Evolutionary conservation across 2,888 invertebrate species (phyloP).

Genomic region (Deilephila porcellus): DNA sequence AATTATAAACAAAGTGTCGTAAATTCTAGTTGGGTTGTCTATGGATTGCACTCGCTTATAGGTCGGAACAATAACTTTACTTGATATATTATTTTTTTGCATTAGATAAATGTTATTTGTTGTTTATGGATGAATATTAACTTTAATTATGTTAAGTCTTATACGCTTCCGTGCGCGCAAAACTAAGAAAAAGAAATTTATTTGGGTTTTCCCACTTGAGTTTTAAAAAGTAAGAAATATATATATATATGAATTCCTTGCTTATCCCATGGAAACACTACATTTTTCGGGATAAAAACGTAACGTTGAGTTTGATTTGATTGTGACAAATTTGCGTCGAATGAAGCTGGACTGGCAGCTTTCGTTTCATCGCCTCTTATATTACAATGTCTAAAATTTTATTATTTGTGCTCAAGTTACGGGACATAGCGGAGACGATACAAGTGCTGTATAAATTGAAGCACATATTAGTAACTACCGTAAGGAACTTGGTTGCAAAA

Average conservation of each 20-base stretch:
- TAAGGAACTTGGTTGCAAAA: no score
- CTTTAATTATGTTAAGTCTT: no score
- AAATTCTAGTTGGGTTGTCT: not conserved
- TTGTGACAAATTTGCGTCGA: constrained; percentile 54
- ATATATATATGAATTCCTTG: no score
- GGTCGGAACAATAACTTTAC: not conserved
- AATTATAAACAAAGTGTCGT: not conserved
- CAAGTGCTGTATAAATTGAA: no score
- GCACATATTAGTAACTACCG: no score
- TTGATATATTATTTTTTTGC: not conserved
- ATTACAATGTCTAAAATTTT: constrained; percentile 69
- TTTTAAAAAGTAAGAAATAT: no score
- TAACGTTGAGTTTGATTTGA: constrained; percentile 39
- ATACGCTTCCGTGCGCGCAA: no score
- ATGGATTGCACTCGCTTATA: not conserved
- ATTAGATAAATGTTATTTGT: not conserved
- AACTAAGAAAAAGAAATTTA: no score
- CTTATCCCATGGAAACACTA: no score
- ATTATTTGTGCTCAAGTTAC: constrained; percentile 44
- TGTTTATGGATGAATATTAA: no score
- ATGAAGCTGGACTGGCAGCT: constrained; percentile 52
- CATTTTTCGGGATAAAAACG: no score
- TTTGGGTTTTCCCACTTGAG: no score
- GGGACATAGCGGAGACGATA: constrained; percentile 36
- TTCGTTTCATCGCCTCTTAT: constrained; percentile 60